Evolutionary conservation across 2,888 invertebrate species (phyloP).

Genomic region (Bibio marci): DNA sequence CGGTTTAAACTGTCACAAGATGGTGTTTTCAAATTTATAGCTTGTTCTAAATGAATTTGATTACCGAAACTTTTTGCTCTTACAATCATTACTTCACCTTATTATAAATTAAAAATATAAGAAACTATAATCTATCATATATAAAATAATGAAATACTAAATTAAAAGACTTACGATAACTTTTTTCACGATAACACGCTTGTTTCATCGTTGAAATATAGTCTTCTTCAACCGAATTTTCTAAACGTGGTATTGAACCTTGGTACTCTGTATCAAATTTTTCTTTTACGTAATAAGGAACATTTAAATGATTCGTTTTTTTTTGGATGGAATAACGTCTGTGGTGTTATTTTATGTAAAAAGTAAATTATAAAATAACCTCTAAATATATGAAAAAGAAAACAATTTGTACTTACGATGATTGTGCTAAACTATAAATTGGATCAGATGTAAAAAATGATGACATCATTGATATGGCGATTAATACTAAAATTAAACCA

Average conservation of each 20-base stretch:
- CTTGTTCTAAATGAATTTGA: constrained; percentile 58
- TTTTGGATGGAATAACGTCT: constrained; percentile 45
- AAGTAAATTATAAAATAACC: not conserved
- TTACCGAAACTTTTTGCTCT: constrained; percentile 88
- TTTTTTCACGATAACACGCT: constrained; percentile 83
- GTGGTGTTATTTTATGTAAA: constrained; percentile 10
- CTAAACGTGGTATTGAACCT: constrained; percentile 69
- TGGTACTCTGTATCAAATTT: constrained; percentile 71
- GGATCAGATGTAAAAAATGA: constrained; percentile 92
- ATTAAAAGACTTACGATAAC: constrained; percentile 38
- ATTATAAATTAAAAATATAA: constrained; percentile 13
- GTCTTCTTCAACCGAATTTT: constrained; percentile 89
- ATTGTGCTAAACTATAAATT: constrained; percentile 69
- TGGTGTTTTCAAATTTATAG: constrained; percentile 64
- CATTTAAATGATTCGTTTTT: constrained; percentile 56
- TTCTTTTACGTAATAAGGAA: constrained; percentile 89
- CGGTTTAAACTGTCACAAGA: constrained; percentile 58
- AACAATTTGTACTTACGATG: constrained; percentile 35
- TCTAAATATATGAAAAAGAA: not conserved
- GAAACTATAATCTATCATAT: not conserved
- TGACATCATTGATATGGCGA: constrained; percentile 83
- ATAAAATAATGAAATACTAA: not conserved
- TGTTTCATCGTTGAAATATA: constrained; percentile 70
- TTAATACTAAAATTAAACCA: constrained; percentile 59
- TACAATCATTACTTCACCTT: constrained; percentile 82